Evolutionary conservation across 1,140 invertebrate genomes (phyloP), one percentile per base, ranked within the genome.

Genomic region (Andricus grossulariae): DNA sequence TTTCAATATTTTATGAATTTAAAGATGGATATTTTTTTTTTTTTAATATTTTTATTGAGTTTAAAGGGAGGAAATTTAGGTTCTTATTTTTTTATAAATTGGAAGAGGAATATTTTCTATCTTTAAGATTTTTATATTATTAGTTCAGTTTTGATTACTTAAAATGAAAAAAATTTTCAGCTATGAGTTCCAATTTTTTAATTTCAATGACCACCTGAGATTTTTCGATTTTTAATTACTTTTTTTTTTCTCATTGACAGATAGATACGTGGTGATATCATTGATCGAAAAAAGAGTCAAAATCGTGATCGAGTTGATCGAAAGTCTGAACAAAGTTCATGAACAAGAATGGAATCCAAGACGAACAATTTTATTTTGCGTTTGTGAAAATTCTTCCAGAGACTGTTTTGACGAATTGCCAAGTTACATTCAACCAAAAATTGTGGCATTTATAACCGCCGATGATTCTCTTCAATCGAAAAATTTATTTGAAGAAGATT

Each of bases 201-300:
- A n/a, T n/a, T n/a, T n/a, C n/a, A n/a, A n/a, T n/a, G n/a, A n/a
- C n/a, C n/a, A n/a, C n/a, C n/a, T n/a, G n/a, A 74, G 39, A 6
- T 51, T 19, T 54, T 3, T 16, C 2, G 8, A 18, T 19, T 54
- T 10, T 19, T 10, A n/a, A n/a, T n/a, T 10, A 54, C 52, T 10
- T n/a, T n/a, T 54, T 10, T n/a, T n/a, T 54, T 10, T 10, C 60
- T 18, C 71, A 79, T 84, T 21, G 83, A 78, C 71, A 91, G 90
- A 91, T 51, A 90, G 88, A 79, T 89, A 86, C 57, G 73, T 91
- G 15, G 82, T 91, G 50, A 72, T 91, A 39, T 89, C 88, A 0
- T 83, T 80, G 2, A 87, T 82, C 66, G 86, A 83, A 0, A 84
- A 89, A 25, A 83, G 86, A 39, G 86, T 86, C 11, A 72, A 80